Evolutionary conservation across 2,113 vertebrate genomes (phyloP), one percentile per base, ranked within the genome.

Genomic region (Columba janthina): DNA sequence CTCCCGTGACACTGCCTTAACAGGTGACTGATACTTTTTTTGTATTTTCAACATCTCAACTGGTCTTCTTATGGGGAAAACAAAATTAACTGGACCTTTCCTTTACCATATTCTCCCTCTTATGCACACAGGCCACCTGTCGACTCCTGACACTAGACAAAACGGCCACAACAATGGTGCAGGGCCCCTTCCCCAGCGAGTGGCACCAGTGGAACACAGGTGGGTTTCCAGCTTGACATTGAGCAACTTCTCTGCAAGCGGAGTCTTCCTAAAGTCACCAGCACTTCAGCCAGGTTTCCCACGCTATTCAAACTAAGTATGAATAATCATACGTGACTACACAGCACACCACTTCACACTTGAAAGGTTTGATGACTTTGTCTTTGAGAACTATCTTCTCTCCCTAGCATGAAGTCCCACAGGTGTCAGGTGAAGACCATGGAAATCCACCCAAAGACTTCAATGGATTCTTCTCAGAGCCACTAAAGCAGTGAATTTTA

Each of bases 81-180:
- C 40, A 44, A 44, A 31, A 78, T 5, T n/a, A 57, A 18, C 22
- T 50, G n/a, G 25, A 36, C 3, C 19, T 9, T 74, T 10, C 12
- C 6, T 50, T 80, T 80, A 21, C 38, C 0, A 0, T 25, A 22
- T 18, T 36, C 42, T 46, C 31, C 6, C 8, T 7, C 5, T 34
- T 57, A 34, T 0, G 4, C 53, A 56, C 10, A 50, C 28, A 19
- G 0, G 1, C n/a, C 29, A 71, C 12, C 31, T n/a, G 9, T 0
- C 44, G 40, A 66, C 17, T 14, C 11, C 48, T 62, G 16, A 13
- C 2, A 6, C 25, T 29, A 34, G 58, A 76, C 26, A 57, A n/a
- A 56, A 12, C 2, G 4, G 50, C 14, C 7, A 2, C 12, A 53
- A 17, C 6, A 48, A 20, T 2, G 11, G 19, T 16, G 15, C 31